Conservation (phyloP, 2,797 vertebrate species). For the Catharus ustulatus region DNA sequence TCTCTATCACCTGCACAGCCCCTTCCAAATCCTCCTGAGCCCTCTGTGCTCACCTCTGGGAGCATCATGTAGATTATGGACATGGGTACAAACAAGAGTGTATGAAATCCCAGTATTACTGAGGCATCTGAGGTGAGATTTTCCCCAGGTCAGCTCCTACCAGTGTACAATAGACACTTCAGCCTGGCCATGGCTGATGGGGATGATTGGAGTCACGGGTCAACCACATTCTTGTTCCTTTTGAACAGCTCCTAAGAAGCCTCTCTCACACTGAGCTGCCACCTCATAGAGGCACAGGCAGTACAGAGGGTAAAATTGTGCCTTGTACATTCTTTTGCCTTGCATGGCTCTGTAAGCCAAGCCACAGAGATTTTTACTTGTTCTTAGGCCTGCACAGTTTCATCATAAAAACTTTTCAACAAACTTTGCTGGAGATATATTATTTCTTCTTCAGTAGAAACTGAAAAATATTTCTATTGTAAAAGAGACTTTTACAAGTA, state of each 20-base stretch:
- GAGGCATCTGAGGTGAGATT: neutral
- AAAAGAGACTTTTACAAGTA: neutral
- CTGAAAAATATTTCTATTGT: neutral
- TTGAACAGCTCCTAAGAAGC: neutral
- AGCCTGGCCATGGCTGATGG: neutral
- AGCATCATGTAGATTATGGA: neutral
- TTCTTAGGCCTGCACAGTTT: neutral
- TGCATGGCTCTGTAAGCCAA: neutral
- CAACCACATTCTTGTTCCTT: neutral
- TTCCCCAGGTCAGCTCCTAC: neutral
- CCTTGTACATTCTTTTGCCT: neutral
- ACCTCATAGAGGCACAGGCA: neutral
- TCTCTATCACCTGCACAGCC: neutral
- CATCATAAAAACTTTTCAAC: neutral
- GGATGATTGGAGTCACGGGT: neutral
- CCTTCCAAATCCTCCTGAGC: neutral
- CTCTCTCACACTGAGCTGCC: rapidly evolving
- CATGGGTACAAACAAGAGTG: neutral
- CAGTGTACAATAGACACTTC: neutral
- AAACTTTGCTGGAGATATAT: neutral
- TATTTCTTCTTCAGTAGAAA: neutral
- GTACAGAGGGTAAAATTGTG: neutral
- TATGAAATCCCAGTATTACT: neutral
- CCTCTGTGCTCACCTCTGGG: neutral
- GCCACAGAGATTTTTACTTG: neutral